Evolutionary conservation across 2,888 invertebrate species (phyloP), one percentile per base, ranked within the genome.

Genomic region (Eumacrocentrus americanus): DNA sequence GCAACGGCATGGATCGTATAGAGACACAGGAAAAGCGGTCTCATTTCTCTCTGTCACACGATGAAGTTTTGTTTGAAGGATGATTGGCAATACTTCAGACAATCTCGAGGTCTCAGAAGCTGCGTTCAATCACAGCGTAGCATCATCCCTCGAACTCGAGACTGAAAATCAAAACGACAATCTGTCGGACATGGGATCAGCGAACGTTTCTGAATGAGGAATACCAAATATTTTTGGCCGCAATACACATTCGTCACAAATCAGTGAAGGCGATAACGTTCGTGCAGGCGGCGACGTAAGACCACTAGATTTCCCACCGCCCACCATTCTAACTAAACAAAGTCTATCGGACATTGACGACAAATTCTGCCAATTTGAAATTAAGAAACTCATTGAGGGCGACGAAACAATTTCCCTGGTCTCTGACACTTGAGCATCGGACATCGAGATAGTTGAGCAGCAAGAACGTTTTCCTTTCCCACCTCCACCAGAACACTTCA

Each of bases 331-430:
- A 4, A 76, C 78, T 55, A 57, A 87, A 85, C 63, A 93, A 93
- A 92, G 94, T 25, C 86, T 95, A 2, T 95, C 95, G 59, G 98
- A 98, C 73, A 95, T 98, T 61, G 97, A 98, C 72, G 98, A 98
- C 72, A 95, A 97, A 79, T 98, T 98, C 84, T 97, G 98, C 80
- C 97, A 98, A 82, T 98, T 98, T 81, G 97, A 97, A 79, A 94
- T 98, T 34, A 95, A 92, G 81, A 84, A 85, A 57, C 74, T 85
- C 35, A 83, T 84, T 64, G 84, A 84, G 81, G 84, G 92, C 1
- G 98, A 98, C 80, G 98, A 98, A 82, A 96, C 96, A 0, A 91
- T 96, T 70, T 98, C 97, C 37, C 90, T 98, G 74, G 96, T 98
- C 70, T 96, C 96, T 47, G 98, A 99, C 80, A 97, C 97, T 0